Conservation (phyloP, 1,140 invertebrate species). For the Trissolcus basalis region DNA sequence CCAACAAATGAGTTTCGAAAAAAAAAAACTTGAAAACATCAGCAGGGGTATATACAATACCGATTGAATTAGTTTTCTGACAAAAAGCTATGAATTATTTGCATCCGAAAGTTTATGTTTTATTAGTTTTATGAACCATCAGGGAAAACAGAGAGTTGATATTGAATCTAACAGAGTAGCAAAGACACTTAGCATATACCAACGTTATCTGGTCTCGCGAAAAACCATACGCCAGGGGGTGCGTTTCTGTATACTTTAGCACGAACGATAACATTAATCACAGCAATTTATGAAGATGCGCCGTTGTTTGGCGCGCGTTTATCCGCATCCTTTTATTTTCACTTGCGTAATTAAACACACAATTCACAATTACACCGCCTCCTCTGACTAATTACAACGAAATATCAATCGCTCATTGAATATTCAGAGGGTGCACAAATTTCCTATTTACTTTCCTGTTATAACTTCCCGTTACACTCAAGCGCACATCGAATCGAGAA, state of each 20-base stretch:
- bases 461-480: neutral
- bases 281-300: conserved; percentile 28
- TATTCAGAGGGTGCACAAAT: neutral
- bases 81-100: no score
- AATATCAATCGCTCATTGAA: conserved; percentile 7
- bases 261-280: conserved; percentile 25
- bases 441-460: neutral
- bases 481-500: no score
- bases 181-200: conserved; percentile 27
- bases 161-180: conserved; percentile 15
- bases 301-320: conserved; percentile 11
- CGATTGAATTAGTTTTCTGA: no score
- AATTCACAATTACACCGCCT: conserved; percentile 5
- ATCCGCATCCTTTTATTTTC: conserved; percentile 1
- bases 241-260: conserved; percentile 30
- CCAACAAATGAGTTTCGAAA: no score
- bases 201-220: conserved; percentile 16
- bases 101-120: conserved; percentile 14
- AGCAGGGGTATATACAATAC: no score
- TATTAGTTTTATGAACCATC: conserved; percentile 14
- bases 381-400: neutral
- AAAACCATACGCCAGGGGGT: conserved; percentile 10
- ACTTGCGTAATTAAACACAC: conserved; percentile 13
- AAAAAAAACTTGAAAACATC: no score
- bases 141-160: conserved; percentile 10